These are phyloP conservation scores for Anneissia japonica DNA, from an alignment of 35 echinoderm and acorn worm genomes.

Conservation along the genomic window DNA sequence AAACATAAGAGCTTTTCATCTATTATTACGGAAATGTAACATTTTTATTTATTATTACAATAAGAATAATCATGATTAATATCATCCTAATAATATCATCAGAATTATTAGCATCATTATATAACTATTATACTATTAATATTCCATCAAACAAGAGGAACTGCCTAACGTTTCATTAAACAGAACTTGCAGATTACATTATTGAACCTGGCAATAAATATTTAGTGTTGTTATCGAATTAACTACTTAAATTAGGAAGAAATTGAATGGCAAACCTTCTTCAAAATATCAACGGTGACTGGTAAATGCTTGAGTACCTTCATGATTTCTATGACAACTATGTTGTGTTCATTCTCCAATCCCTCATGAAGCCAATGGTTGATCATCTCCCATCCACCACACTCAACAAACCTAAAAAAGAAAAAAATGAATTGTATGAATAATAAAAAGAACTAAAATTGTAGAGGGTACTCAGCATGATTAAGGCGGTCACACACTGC, in stretches of 20 bases:
- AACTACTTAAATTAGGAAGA: too few relatives aligned
- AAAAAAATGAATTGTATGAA: background rate
- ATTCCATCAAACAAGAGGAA: too few relatives aligned
- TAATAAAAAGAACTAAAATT: background rate
- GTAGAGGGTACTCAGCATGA: background rate
- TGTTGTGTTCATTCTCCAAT: conserved; percentile 48
- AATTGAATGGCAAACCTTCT: too few relatives aligned
- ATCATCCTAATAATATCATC: too few relatives aligned
- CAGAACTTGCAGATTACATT: too few relatives aligned
- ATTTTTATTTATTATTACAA: conserved; percentile 3
- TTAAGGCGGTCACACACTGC: background rate
- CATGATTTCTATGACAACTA: conserved; percentile 75
- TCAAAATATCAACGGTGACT: conserved; percentile 82
- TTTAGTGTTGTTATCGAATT: too few relatives aligned
- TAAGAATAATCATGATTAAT: background rate
- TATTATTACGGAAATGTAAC: conserved; percentile 23
- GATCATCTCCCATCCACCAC: conserved; percentile 72
- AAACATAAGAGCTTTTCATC: background rate
- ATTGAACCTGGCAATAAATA: too few relatives aligned
- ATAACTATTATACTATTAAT: too few relatives aligned
- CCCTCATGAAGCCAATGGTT: conserved; percentile 87
- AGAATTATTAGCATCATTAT: too few relatives aligned
- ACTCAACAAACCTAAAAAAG: conserved; percentile 55
- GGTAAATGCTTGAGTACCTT: conserved; percentile 79
- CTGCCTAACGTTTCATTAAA: too few relatives aligned